Base-by-base conservation (phyloP, 2,797 vertebrate genomes). In the Florisuga fusca region DNA sequence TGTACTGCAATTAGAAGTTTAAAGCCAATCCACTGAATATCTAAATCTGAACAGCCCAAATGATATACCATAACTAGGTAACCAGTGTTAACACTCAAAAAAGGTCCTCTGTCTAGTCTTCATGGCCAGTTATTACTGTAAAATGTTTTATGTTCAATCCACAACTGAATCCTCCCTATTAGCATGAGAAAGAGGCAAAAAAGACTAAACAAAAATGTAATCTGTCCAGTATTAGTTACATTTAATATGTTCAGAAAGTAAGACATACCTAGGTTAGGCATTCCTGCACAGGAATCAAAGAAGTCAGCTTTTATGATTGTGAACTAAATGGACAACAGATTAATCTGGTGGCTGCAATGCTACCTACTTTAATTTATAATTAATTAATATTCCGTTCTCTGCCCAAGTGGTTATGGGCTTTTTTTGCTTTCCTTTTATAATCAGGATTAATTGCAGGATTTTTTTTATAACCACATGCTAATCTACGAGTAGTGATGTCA, bases 91-190 rank as follows among this genome's bases (percentile, higher is more conserved):
- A 64, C 20, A 71, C 8, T 45, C 15, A 64, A 81, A 55, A 81
- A 57, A 14, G 4, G 7, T 51, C 36, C 10, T 7, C 1, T 14
- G 12, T 38, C 31, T 53, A 53, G 15, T n/a, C 22, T 55, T 34
- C 1, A 1, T 2, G 1, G 76, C 31, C 46, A n/a, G 16, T 73
- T 81, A 41, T 2, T 2, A 62, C 3, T 19, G 14, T 19, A 81
- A 25, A 54, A 0, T 23, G 21, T 41, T 31, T 0, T 15, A 22
- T 26, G 34, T 48, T 38, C 6, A 3, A 54, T 20, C 3, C 26
- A 73, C 20, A 80, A 71, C 4, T 18, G 14, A 81, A 36, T 61
- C 36, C 2, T 46, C 20, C 10, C 17, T 20, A 29, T 19, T 21
- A 36, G 14, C 26, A 46, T 8, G 4, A 67, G 15, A 31, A 61